Evolutionary conservation across 2,888 invertebrate genomes (phyloP).

Genomic region (Ophion costatus): DNA sequence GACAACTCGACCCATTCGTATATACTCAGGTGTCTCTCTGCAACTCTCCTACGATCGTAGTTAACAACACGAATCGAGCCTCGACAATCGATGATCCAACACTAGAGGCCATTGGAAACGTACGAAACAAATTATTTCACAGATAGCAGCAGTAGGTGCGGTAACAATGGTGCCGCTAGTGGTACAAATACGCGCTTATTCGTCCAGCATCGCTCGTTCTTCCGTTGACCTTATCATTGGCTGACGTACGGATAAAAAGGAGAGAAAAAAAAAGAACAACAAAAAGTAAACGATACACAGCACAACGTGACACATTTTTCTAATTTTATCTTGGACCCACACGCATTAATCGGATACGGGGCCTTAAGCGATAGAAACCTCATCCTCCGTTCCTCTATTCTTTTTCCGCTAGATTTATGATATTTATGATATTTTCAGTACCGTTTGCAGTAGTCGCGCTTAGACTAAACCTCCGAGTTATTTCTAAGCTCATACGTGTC

Average conservation of each 20-base stretch:
- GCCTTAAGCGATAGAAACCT: slow-evolving; percentile 36
- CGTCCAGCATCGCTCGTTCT: slow-evolving; percentile 77
- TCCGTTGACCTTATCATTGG: slow-evolving; percentile 70
- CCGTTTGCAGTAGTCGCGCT: neutral
- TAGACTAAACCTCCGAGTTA: neutral
- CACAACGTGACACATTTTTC: slow-evolving; percentile 80
- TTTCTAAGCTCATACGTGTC: neutral
- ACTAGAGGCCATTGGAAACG: slow-evolving; percentile 18
- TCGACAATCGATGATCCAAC: slow-evolving; percentile 39
- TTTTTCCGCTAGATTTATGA: neutral
- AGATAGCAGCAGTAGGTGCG: neutral
- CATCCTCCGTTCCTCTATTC: slow-evolving; percentile 7
- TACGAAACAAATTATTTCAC: slow-evolving; percentile 8
- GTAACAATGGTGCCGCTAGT: slow-evolving; percentile 59
- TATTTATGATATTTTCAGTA: neutral
- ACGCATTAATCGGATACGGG: slow-evolving; percentile 73
- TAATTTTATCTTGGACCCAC: slow-evolving; percentile 81
- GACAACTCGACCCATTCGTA: slow-evolving; percentile 52
- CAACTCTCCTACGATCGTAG: slow-evolving; percentile 28
- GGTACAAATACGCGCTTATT: slow-evolving; percentile 47
- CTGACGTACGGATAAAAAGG: slow-evolving; percentile 69
- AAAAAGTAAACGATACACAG: slow-evolving; percentile 68
- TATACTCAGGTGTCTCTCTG: slow-evolving; percentile 54
- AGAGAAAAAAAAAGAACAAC: slow-evolving; percentile 49
- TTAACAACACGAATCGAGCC: slow-evolving; percentile 27